These are phyloP conservation scores for Brachyopa scutellaris DNA, from an alignment of 2,888 invertebrate species.

Conservation along the genomic window DNA sequence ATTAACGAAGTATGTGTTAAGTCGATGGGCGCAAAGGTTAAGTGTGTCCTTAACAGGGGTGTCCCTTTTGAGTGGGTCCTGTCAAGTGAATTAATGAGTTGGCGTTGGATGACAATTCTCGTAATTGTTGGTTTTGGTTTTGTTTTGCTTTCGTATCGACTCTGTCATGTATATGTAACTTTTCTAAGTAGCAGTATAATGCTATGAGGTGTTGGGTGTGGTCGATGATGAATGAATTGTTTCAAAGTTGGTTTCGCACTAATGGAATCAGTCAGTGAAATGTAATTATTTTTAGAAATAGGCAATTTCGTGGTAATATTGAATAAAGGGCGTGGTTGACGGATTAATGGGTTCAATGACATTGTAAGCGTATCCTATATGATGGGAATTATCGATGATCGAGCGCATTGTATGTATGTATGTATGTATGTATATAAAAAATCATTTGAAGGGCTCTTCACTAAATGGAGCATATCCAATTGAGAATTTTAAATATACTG, in stretches of 20 bases:
- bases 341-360: background rate
- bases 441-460: too few species aligned
- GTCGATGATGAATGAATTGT: background rate
- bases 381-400: background rate
- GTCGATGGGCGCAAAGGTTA: background rate
- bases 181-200: background rate
- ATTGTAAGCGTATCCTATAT: background rate
- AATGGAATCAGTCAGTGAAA: too few species aligned
- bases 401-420: too few species aligned
- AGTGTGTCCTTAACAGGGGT: background rate
- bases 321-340: background rate
- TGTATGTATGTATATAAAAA: too few species aligned
- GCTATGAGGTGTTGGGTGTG: background rate
- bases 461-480: too few species aligned
- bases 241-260: background rate
- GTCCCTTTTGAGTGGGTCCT: background rate
- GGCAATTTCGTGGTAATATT: too few species aligned
- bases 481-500: too few species aligned
- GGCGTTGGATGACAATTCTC: background rate
- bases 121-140: background rate
- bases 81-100: constrained; percentile 4
- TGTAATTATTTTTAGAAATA: background rate
- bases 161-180: too few species aligned
- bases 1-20: constrained; percentile 13
- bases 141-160: background rate